Evolutionary conservation across 2,888 invertebrate genomes (phyloP), one percentile per base, ranked within the genome.

Genomic region (Cataglyphis cursor): DNA sequence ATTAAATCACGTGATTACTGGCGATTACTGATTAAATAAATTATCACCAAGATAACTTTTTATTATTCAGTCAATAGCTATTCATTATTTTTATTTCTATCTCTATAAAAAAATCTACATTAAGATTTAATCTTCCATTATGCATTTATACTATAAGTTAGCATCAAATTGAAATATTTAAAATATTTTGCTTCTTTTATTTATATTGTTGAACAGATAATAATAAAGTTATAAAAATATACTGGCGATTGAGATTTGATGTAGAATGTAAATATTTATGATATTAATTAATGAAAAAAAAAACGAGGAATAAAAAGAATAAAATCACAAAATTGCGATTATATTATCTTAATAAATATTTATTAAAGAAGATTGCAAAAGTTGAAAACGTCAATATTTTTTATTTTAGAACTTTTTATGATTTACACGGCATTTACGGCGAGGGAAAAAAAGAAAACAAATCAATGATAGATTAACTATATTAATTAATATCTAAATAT

Each of bases 1-100:
- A 41, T 78, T 70, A 70, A 78, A 78, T 70, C 57, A 51, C 51
- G 31, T 68, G 18, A 51, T 75, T 51, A 57, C 28, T 78, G n/a
- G 41, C 15, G 31, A 70, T 21, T 72, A 59, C 18, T 44, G 72
- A 59, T 51, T 51, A 70, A 70, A 72, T 72, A 57, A 57, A 72
- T 57, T 44, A 6, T 70, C 54, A 59, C 57, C 44, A 80, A 78
- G 28, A 70, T 38, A n/a, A 65, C 12, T 18, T 38, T 51, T 57
- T 38, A 68, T 51, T 1, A 15, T 70, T 68, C n/a, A 18, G 9
- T 35, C 59, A 38, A 57, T 59, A 35, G 9, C 35, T 65, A 15
- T 24, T 75, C 44, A 3, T 65, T 18, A 4, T 65, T 24, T 76
- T 24, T 76, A 15, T 51, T 12, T 35, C 3, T 48, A 35, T 0